A percentile compares a stretch with the other conserved stretches of the same genome.
Conservation (phyloP, 1,140 invertebrate genomes). For the Achatina immaculata region DNA sequence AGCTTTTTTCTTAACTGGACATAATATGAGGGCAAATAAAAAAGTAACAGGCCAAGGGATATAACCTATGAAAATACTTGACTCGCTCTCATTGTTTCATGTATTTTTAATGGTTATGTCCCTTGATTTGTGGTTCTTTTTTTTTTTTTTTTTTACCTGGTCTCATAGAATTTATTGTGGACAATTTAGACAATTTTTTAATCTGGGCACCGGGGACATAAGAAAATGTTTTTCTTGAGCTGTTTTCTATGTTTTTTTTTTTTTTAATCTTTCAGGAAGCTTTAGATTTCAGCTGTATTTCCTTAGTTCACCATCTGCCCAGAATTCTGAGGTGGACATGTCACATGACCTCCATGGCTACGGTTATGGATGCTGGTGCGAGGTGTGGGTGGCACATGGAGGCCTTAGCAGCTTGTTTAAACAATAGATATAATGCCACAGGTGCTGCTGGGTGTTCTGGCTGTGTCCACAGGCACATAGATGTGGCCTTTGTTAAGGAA, state of each 20-base stretch:
- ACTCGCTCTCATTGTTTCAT: no score
- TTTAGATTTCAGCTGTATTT: slow-evolving; percentile 38
- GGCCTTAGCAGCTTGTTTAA: background rate
- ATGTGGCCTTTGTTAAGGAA: slow-evolving; percentile 31
- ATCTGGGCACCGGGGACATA: no score
- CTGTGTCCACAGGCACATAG: background rate
- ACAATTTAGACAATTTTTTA: no score
- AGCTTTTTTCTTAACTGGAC: no score
- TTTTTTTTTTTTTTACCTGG: no score
- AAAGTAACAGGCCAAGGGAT: no score
- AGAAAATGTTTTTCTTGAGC: no score
- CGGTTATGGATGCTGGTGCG: slow-evolving; percentile 46
- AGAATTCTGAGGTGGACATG: slow-evolving; percentile 54
- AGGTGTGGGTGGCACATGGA: slow-evolving; percentile 50
- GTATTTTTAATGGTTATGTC: no score
- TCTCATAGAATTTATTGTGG: no score
- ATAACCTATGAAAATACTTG: no score
- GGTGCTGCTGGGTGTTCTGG: background rate
- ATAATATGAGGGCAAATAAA: no score
- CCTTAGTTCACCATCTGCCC: slow-evolving; percentile 41
- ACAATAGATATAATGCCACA: background rate
- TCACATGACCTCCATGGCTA: slow-evolving; percentile 55
- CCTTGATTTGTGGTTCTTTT: no score
- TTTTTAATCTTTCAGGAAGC: slow-evolving; percentile 31
- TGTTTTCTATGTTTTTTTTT: background rate